A percentile compares a stretch with the other conserved stretches of the same genome.
Conservation (phyloP, 1,140 invertebrate species). For the Drosophila ironensis region DNA sequence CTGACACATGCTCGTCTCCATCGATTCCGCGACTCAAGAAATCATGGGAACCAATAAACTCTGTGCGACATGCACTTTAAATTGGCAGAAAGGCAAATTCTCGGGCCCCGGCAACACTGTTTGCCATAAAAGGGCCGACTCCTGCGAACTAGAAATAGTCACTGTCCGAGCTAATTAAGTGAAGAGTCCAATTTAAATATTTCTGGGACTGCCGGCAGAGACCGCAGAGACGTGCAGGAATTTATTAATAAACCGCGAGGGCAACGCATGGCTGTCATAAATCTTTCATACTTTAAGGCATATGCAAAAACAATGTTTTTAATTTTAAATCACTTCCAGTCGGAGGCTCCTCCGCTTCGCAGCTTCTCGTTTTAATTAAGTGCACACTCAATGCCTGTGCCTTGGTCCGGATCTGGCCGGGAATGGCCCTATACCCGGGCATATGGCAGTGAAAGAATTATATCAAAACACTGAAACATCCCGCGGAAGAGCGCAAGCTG, state of each 20-base stretch:
- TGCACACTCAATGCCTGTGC: constrained; percentile 49
- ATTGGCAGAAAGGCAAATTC: constrained; percentile 18
- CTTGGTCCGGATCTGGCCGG: background rate
- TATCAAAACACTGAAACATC: constrained; percentile 70
- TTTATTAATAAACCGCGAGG: constrained; percentile 68
- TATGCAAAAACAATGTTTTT: constrained; percentile 71
- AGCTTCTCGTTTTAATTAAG: constrained; percentile 67
- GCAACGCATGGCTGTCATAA: constrained; percentile 70
- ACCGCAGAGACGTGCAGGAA: constrained; percentile 21
- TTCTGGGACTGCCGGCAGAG: constrained; percentile 28
- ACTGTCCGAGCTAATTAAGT: constrained; percentile 58
- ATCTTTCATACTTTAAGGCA: constrained; percentile 71
- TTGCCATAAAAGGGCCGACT: constrained; percentile 31
- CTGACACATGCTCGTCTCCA: constrained; percentile 68
- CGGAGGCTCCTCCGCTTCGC: constrained; percentile 16
- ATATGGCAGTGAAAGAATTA: constrained; percentile 73
- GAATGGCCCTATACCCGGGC: constrained; percentile 11
- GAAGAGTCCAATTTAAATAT: constrained; percentile 64
- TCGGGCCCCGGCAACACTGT: background rate
- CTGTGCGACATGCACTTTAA: constrained; percentile 49
- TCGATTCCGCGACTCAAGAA: constrained; percentile 14
- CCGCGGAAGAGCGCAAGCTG: constrained; percentile 43
- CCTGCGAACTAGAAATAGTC: constrained; percentile 32
- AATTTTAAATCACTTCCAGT: constrained; percentile 65
- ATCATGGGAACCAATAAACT: constrained; percentile 42